Evolutionary conservation across 64 coral and sea anemone species (phyloP).

Genomic region (Acropora yongei): DNA sequence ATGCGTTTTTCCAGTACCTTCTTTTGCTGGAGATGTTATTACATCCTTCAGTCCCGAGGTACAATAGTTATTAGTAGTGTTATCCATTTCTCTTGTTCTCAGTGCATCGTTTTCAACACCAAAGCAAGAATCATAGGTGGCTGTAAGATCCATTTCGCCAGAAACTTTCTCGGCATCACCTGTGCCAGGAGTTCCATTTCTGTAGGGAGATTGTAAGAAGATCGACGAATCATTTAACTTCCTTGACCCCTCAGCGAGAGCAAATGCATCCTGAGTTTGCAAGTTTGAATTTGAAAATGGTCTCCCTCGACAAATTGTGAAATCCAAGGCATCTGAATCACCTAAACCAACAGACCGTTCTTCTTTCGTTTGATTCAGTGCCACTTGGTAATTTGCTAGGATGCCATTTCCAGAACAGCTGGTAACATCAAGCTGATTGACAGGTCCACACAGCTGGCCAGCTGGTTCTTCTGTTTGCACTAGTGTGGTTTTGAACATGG

Average conservation of each 20-base stretch:
- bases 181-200: not conserved
- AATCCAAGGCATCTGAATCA: not conserved
- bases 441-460: not conserved
- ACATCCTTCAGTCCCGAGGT: not conserved
- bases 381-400: not conserved
- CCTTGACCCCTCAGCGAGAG: not conserved
- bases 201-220: not conserved
- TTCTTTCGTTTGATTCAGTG: not conserved
- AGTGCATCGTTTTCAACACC: not conserved
- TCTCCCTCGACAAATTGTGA: not conserved
- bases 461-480: not conserved
- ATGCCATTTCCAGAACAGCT: constrained; percentile 49
- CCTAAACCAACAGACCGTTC: not conserved
- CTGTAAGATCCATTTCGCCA: not conserved
- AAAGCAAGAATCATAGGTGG: not conserved
- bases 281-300: not conserved
- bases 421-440: constrained; percentile 23
- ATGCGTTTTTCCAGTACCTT: not conserved
- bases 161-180: not conserved
- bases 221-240: not conserved
- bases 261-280: not conserved
- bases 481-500: not conserved
- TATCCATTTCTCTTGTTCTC: not conserved
- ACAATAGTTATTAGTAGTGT: not conserved
- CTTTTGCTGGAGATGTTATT: not conserved